Evolutionary conservation across 2,888 invertebrate species (phyloP).

Genomic region (Epinotia bilunana): DNA sequence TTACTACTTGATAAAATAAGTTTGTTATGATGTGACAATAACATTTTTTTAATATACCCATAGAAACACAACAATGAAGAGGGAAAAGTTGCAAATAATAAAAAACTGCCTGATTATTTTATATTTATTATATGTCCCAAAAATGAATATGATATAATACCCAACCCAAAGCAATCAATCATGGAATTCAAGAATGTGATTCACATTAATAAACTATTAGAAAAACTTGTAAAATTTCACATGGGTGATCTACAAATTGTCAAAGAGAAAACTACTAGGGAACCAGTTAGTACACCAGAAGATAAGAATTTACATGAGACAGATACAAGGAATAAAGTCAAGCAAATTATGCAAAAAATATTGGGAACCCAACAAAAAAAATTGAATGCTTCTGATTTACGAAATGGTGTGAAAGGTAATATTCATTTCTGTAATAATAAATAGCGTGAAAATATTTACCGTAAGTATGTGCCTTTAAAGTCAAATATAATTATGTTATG

Average conservation of each 20-base stretch:
- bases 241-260: constrained; percentile 56
- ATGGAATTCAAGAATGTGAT: constrained; percentile 85
- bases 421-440: neutral
- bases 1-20: too few species aligned
- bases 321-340: constrained; percentile 67
- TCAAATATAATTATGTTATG: constrained; percentile 11
- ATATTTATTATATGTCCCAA: constrained; percentile 84
- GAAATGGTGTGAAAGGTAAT: constrained; percentile 75
- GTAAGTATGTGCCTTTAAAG: constrained; percentile 6
- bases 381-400: constrained; percentile 62
- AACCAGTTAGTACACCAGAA: constrained; percentile 46
- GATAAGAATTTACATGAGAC: constrained; percentile 45
- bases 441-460: neutral
- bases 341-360: constrained; percentile 72
- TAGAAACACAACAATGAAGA: constrained; percentile 49
- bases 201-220: constrained; percentile 62
- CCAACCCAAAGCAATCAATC: constrained; percentile 74
- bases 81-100: constrained; percentile 51
- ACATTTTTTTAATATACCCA: too few species aligned
- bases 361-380: constrained; percentile 67
- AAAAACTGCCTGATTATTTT: constrained; percentile 75
- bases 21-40: neutral
- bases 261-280: constrained; percentile 50
- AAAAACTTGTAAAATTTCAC: constrained; percentile 69
- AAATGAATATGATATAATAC: constrained; percentile 80